Percentiles rank a stretch among this genome's conserved stretches.
These are phyloP conservation scores for Acropternis orthonyx DNA, from an alignment of 2,797 vertebrate species.

Conservation along the genomic window DNA sequence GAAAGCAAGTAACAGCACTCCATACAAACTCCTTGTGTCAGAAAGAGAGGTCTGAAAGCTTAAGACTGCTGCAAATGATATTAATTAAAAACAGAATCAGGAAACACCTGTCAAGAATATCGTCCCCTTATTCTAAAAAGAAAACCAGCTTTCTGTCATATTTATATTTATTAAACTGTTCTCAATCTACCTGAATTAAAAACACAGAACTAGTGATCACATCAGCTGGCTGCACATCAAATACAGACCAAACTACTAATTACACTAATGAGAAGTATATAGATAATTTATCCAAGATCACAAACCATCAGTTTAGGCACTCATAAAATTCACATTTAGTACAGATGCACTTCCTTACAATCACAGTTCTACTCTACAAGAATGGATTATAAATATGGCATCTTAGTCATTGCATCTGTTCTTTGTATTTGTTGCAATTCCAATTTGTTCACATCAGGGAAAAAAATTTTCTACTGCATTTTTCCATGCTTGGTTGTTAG, in stretches of 20 bases:
- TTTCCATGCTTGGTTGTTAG: not conserved
- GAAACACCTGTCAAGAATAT: conserved; percentile 23
- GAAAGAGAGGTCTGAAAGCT: not conserved
- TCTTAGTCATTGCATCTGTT: not conserved
- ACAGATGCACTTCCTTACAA: not conserved
- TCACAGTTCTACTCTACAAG: not conserved
- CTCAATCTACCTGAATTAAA: not conserved
- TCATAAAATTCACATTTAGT: not conserved
- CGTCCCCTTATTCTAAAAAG: not conserved
- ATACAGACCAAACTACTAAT: not conserved
- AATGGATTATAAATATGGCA: not conserved
- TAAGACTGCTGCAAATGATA: not conserved
- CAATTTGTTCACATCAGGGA: not conserved
- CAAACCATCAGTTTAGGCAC: not conserved
- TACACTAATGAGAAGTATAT: not conserved
- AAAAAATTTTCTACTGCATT: not conserved
- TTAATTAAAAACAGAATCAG: conserved; percentile 14
- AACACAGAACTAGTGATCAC: not conserved
- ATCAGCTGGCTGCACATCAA: not conserved
- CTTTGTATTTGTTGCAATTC: not conserved
- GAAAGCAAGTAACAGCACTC: not conserved
- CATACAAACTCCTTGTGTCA: not conserved
- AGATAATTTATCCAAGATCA: not conserved
- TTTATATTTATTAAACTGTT: not conserved
- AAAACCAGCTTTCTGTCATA: not conserved